phyloP scores from a whole-genome alignment of 2,113 vertebrate genomes.

The Etheostoma spectabile region DNA sequence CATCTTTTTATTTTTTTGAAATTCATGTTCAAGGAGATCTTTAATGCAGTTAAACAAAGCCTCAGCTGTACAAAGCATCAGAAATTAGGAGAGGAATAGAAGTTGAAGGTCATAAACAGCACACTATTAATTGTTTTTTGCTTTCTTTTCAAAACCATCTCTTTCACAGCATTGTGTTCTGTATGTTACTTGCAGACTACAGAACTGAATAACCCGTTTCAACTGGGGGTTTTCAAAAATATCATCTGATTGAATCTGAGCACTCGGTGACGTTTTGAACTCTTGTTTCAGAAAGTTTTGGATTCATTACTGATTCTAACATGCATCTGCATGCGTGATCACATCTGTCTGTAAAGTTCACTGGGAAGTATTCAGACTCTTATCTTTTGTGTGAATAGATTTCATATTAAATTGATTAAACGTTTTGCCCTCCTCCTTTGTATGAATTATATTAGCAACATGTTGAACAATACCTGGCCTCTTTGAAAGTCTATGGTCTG shows the following conservation, averaged over 20 bases:
- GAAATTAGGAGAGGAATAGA: not conserved
- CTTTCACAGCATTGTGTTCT: conserved; percentile 17
- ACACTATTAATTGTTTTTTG: not conserved
- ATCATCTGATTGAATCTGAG: conserved; percentile 29
- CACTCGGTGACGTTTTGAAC: conserved; percentile 16
- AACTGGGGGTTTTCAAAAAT: not conserved
- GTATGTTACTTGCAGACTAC: not conserved
- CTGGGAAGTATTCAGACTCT: not conserved
- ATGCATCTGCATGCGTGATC: not conserved
- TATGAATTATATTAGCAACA: conserved; percentile 24
- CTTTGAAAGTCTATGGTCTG: conserved; percentile 28
- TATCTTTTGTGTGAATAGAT: conserved; percentile 26
- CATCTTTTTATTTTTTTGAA: conserved; percentile 8
- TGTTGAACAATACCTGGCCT: conserved; percentile 31
- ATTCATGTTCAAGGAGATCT: conserved; percentile 13
- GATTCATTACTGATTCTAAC: conserved; percentile 5
- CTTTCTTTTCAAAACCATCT: not conserved
- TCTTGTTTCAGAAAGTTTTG: not conserved
- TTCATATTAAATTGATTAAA: conserved; percentile 29
- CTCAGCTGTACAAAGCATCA: not conserved
- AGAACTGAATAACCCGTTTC: conserved; percentile 10
- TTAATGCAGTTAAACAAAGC: conserved; percentile 12
- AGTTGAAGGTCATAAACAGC: conserved; percentile 7
- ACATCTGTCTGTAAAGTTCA: not conserved
- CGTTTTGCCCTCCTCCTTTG: conserved; percentile 23